Evolutionary conservation across 2,113 vertebrate genomes (phyloP), one percentile per base, ranked within the genome.

Genomic region (Crotalus horridus): DNA sequence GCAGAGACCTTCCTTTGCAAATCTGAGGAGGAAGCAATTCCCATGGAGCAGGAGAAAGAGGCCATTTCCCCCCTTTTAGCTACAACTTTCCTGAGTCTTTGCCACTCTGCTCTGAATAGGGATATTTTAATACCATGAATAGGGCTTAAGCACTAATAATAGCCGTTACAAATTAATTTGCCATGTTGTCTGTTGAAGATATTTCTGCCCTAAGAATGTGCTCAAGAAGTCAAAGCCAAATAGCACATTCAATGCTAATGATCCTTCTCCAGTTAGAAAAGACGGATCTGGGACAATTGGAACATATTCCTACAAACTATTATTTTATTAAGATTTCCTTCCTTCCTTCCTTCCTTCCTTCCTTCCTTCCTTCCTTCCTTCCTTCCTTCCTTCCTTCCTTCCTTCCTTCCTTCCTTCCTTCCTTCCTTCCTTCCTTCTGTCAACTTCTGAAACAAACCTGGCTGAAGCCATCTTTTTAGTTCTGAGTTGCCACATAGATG

Each of bases 131-230:
- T 94, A 95, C 93, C 93, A 94, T 92, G 94, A 88, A 94, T 95
- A 96, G 91, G 92, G 93, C 93, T 97, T 95, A 96, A 96, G 89
- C 55, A 3, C 93, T 95, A 96, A 96, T 96, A 96, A 97, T 96
- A 95, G 91, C 94, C 96, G 96, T 97, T 97, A 96, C 95, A 97
- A 97, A 97, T 97, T 96, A 96, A 97, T 97, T 97, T 96, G 95
- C 95, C 94, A 95, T 26, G 15, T 95, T 96, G 96, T 96, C 97
- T 97, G 94, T 93, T 90, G 95, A 95, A 43, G 90, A 95, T 96
- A 93, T 94, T 89, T 94, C 93, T 90, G 85, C 85, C 88, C 74
- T 92, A 92, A 95, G 94, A 95, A 95, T 48, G 0, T 51, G 55
- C 91, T 96, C 96, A 96, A 96, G 93, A 96, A 94, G 95, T 95